Conservation (phyloP, 2,797 vertebrate genomes). For the Danio choprae region DNA sequence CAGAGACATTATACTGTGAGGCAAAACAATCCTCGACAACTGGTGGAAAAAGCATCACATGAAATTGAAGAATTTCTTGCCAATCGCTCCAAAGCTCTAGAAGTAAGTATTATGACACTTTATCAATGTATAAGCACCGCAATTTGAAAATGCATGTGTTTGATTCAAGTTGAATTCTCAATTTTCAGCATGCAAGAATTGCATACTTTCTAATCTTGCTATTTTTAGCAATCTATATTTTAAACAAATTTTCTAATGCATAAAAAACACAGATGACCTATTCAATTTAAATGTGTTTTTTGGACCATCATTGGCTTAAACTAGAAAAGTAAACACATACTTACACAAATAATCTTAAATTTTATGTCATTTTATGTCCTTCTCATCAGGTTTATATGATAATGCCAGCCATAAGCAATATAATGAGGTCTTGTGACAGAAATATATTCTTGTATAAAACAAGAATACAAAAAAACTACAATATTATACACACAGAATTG, state of each 20-base stretch:
- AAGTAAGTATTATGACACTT: constrained; percentile 79
- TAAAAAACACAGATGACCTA: background rate
- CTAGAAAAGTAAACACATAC: too few relatives aligned
- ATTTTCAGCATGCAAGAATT: too few relatives aligned
- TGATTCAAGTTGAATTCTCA: background rate
- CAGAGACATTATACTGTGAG: constrained; percentile 85
- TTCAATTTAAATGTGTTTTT: background rate
- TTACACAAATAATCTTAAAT: too few relatives aligned
- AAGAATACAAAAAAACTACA: too few relatives aligned
- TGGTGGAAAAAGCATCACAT: constrained; percentile 88
- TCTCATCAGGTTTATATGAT: too few relatives aligned
- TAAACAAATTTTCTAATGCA: background rate
- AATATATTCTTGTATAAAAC: too few relatives aligned
- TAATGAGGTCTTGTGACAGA: too few relatives aligned
- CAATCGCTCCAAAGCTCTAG: constrained; percentile 88
- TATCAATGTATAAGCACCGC: background rate
- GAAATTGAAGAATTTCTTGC: constrained; percentile 90
- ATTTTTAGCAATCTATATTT: background rate
- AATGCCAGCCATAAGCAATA: too few relatives aligned
- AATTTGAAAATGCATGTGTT: background rate
- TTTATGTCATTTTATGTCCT: too few relatives aligned
- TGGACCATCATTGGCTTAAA: too few relatives aligned
- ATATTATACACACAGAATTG: too few relatives aligned
- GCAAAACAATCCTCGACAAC: constrained; percentile 85
- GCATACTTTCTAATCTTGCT: background rate